Evolutionary conservation across 2,113 vertebrate genomes (phyloP).

Genomic region (Cynocephalus volans): DNA sequence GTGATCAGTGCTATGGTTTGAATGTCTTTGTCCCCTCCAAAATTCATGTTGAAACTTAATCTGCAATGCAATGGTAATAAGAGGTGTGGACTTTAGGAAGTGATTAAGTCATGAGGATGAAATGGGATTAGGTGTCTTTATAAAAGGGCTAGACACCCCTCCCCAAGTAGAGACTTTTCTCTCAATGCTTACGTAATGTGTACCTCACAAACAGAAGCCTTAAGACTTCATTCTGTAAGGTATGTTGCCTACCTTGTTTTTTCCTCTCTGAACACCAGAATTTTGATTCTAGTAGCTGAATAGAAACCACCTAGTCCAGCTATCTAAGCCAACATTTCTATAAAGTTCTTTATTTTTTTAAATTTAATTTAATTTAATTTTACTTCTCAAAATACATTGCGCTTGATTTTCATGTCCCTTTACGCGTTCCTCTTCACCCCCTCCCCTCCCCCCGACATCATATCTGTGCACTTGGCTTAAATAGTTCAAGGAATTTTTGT

Average conservation of each 20-base stretch:
- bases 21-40: not conserved
- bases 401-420: too few relatives aligned
- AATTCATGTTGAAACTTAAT: not conserved
- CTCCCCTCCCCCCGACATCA: too few relatives aligned
- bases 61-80: not conserved
- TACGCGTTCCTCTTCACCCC: too few relatives aligned
- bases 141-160: not conserved
- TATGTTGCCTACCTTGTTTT: not conserved
- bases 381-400: too few relatives aligned
- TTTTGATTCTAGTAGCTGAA: not conserved
- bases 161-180: not conserved
- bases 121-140: not conserved
- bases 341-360: not conserved
- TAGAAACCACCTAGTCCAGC: not conserved
- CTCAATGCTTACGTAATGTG: not conserved
- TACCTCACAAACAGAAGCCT: not conserved
- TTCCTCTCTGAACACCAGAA: not conserved
- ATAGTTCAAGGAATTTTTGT: too few relatives aligned
- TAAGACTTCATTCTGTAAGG: not conserved
- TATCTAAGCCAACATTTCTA: not conserved
- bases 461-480: too few relatives aligned
- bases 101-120: not conserved
- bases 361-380: too few relatives aligned
- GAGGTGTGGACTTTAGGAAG: not conserved
- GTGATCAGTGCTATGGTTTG: not conserved